Evolutionary conservation across 1,140 invertebrate species (phyloP).

Genomic region (Calephelis virginiensis): DNA sequence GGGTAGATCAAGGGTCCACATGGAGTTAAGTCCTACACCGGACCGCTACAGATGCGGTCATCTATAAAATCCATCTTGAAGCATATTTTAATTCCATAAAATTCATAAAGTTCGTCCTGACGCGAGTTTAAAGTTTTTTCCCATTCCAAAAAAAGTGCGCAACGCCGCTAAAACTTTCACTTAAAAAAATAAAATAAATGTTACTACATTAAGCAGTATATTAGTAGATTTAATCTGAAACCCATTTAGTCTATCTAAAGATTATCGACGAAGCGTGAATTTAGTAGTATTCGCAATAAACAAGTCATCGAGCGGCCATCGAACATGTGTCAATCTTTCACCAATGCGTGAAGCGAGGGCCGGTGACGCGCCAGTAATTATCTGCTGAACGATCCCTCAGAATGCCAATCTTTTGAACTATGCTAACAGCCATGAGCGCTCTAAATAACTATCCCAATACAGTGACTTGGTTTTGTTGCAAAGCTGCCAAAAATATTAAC

Average conservation of each 20-base stretch:
- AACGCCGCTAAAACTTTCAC: too few species aligned
- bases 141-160: too few species aligned
- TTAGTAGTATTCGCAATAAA: conserved; percentile 49
- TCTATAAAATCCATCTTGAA: too few species aligned
- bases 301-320: conserved; percentile 45
- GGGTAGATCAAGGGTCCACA: too few species aligned
- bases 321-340: conserved; percentile 64
- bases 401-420: conserved; percentile 34
- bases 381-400: conserved; percentile 56
- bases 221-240: neutral
- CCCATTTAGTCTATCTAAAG: neutral
- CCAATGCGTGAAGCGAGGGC: conserved; percentile 39
- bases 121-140: too few species aligned
- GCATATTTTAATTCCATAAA: too few species aligned
- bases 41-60: too few species aligned
- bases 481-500: conserved; percentile 8
- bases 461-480: neutral
- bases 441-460: conserved; percentile 18
- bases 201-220: neutral
- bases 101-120: too few species aligned
- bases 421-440: conserved; percentile 33
- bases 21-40: too few species aligned
- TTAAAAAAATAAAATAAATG: too few species aligned
- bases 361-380: conserved; percentile 62
- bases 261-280: conserved; percentile 44